phyloP scores from a whole-genome alignment of 2,888 invertebrate species.

The Cantharis flavilabris region DNA sequence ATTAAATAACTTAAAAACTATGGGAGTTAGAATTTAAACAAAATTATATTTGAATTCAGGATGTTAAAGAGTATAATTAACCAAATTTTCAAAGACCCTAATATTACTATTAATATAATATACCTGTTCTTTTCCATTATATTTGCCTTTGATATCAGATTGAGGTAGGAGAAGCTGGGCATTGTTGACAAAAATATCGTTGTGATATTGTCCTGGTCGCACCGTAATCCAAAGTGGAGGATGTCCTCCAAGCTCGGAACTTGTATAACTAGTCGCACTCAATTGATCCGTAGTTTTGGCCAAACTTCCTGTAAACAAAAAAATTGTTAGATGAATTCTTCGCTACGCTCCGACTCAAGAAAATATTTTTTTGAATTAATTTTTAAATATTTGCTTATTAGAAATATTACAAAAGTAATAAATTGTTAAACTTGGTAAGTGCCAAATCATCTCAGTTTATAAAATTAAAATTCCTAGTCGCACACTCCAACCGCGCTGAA shows the following conservation, averaged over 20 bases:
- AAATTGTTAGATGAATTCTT: not conserved
- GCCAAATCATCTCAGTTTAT: not conserved
- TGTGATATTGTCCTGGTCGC: constrained; percentile 63
- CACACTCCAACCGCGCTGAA: not conserved
- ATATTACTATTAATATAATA: no score
- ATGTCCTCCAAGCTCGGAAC: constrained; percentile 80
- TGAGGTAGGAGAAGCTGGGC: constrained; percentile 74
- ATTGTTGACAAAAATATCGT: constrained; percentile 85
- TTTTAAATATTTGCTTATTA: no score
- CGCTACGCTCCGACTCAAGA: not conserved
- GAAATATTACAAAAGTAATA: no score
- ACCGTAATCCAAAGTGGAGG: constrained; percentile 85
- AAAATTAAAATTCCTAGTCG: not conserved
- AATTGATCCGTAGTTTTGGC: constrained; percentile 72
- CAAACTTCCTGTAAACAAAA: constrained; percentile 69
- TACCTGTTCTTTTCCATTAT: constrained; percentile 66
- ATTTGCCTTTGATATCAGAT: constrained; percentile 67
- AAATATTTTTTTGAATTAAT: not conserved
- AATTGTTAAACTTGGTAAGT: not conserved
- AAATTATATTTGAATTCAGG: no score
- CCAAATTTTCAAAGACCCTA: no score
- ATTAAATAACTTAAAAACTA: no score
- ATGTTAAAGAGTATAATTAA: no score
- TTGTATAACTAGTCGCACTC: constrained; percentile 55
- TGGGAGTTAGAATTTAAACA: no score